Evolutionary conservation across 1,140 invertebrate species (phyloP).

Genomic region (Hyles euphorbiae): DNA sequence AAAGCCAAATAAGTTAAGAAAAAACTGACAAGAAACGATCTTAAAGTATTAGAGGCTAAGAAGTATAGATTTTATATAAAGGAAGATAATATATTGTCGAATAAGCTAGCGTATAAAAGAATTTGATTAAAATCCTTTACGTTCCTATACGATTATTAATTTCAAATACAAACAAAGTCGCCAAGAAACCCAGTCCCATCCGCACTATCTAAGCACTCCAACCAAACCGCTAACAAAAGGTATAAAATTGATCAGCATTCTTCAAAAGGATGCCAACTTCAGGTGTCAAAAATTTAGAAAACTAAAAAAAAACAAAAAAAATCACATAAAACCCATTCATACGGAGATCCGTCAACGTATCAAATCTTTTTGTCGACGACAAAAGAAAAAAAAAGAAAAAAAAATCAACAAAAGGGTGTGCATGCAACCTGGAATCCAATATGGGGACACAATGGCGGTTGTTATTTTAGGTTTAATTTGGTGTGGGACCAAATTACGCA

Average conservation of each 20-base stretch:
- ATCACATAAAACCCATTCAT: slow-evolving; percentile 38
- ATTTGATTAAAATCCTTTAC: too few species aligned
- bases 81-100: too few species aligned
- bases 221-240: slow-evolving; percentile 29
- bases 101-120: too few species aligned
- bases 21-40: too few species aligned
- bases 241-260: slow-evolving; percentile 50
- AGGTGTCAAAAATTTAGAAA: slow-evolving; percentile 64
- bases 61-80: too few species aligned
- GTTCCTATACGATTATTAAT: too few species aligned
- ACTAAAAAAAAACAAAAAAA: slow-evolving; percentile 10
- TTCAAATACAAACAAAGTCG: too few species aligned
- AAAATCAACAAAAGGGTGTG: slow-evolving; percentile 49
- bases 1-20: too few species aligned
- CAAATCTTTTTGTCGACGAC: slow-evolving; percentile 39
- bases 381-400: slow-evolving; percentile 44
- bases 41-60: too few species aligned
- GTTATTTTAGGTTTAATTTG: slow-evolving; percentile 62
- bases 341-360: slow-evolving; percentile 57
- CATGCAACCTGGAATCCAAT: slow-evolving; percentile 62
- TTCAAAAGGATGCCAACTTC: slow-evolving; percentile 47
- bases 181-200: slow-evolving; percentile 9
- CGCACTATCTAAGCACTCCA: slow-evolving; percentile 9
- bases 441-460: slow-evolving; percentile 45
- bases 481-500: slow-evolving; percentile 30